Percentiles rank a stretch among this genome's conserved stretches.
Evolutionary conservation across 2,888 invertebrate species (phyloP).

Genomic region (Leucophenga maculata): DNA sequence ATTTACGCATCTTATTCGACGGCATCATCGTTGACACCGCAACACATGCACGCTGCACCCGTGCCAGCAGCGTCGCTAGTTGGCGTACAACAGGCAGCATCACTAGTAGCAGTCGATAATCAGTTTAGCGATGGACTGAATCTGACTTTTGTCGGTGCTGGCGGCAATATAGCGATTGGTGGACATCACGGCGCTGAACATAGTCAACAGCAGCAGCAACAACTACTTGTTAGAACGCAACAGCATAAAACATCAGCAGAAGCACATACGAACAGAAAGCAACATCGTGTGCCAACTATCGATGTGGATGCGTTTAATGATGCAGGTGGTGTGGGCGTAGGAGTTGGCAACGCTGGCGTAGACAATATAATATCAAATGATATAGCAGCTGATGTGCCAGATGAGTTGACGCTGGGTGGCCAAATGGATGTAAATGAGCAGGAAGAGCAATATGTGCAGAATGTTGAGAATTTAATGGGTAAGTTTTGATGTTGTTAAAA

Average conservation of each 20-base stretch:
- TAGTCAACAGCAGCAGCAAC: constrained; percentile 21
- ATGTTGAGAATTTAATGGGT: constrained; percentile 61
- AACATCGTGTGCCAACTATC: constrained; percentile 64
- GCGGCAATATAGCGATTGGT: background rate
- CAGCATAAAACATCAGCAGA: constrained; percentile 27
- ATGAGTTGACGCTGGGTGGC: constrained; percentile 42
- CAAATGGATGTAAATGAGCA: constrained; percentile 52
- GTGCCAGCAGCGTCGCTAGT: constrained; percentile 38
- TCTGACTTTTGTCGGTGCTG: background rate
- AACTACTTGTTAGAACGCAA: background rate
- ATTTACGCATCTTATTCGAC: constrained; percentile 73
- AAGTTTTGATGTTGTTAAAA: constrained; percentile 29
- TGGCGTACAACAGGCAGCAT: constrained; percentile 34
- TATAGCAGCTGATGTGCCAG: constrained; percentile 34
- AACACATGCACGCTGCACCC: constrained; percentile 54
- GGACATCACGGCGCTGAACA: constrained; percentile 17
- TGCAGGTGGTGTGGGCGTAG: constrained; percentile 54
- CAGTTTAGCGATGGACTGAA: background rate
- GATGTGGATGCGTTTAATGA: constrained; percentile 64
- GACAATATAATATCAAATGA: constrained; percentile 20
- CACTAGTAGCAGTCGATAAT: constrained; percentile 15
- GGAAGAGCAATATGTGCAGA: constrained; percentile 62
- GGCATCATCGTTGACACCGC: constrained; percentile 63
- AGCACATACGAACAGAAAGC: constrained; percentile 41
- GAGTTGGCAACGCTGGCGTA: constrained; percentile 20